Evolutionary conservation across 2,113 vertebrate genomes (phyloP).

Genomic region (Pedionomus torquatus): DNA sequence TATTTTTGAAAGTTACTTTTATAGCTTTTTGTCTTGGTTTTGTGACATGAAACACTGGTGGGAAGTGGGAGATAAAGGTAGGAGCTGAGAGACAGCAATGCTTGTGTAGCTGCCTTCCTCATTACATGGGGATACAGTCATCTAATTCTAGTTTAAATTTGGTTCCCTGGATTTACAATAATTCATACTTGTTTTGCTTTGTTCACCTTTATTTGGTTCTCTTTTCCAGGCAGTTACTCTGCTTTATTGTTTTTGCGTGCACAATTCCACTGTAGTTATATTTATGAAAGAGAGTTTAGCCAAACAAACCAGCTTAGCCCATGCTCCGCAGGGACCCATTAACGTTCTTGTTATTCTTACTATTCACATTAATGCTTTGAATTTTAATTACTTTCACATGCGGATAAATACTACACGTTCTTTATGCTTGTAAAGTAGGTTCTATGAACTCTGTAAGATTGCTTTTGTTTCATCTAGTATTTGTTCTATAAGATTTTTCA

Average conservation of each 20-base stretch:
- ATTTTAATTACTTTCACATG: slow-evolving; percentile 56
- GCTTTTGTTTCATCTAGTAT: background rate
- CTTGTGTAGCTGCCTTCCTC: background rate
- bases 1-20: background rate
- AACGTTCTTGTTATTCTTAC: slow-evolving; percentile 43
- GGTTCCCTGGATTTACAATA: background rate
- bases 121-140: background rate
- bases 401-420: background rate
- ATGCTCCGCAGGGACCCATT: background rate
- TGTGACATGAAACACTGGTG: background rate
- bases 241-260: slow-evolving; percentile 46
- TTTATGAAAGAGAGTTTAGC: slow-evolving; percentile 31
- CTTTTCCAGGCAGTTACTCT: background rate
- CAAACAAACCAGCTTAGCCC: slow-evolving; percentile 22
- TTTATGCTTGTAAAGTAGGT: slow-evolving; percentile 14
- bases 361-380: slow-evolving; percentile 46
- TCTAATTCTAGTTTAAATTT: background rate
- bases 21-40: background rate
- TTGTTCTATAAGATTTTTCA: slow-evolving; percentile 23
- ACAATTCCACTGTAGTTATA: background rate
- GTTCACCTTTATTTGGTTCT: background rate
- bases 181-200: background rate
- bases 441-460: background rate
- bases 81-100: background rate
- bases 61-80: background rate